Evolutionary conservation across 2,113 vertebrate genomes (phyloP), one percentile per base, ranked within the genome.

Genomic region (Tauraco erythrolophus): DNA sequence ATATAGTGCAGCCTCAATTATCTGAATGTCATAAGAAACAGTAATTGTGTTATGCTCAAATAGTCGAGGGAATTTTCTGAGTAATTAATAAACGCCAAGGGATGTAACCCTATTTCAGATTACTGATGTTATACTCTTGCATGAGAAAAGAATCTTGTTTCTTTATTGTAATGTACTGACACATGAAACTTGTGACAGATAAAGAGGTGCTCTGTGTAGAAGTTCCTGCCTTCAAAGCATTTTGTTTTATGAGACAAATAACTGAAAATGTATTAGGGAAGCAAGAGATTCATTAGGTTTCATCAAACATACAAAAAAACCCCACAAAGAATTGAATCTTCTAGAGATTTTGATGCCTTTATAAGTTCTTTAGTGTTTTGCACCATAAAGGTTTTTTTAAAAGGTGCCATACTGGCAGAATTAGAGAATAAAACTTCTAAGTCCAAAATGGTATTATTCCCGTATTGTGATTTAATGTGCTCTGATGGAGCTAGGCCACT

Each of bases 61-160:
- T 3, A 85, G 58, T 61, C 2, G 1, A 43, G 41, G 87, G 93
- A 95, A 64, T 94, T 65, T 85, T 83, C 57, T 65, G 14, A n/a
- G 57, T 88, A 94, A 94, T 95, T 95, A 95, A 82, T 88, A 93
- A 96, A 94, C 92, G 70, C 41, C 93, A 94, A 70, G 94, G 92
- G 92, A 93, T 4, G 1, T 94, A 93, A 94, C 94, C 94, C 11
- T 82, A 61, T 94, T 96, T 94, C 61, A 94, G 53, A 93, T 88
- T 75, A 72, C 61, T 93, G 92, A 82, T 6, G 1, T 58, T 78
- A 57, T 27, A 70, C 19, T 81, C n/a, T 41, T 53, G 6, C 66
- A 64, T 56, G 46, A 37, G 35, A 88, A 70, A 79, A 81, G 50
- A 81, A 27, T 19, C 23, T 92, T 82, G 33, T 45, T 84, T 78